Conservation (phyloP, 2,888 invertebrate species). For the Neocrepidodera transversa region DNA sequence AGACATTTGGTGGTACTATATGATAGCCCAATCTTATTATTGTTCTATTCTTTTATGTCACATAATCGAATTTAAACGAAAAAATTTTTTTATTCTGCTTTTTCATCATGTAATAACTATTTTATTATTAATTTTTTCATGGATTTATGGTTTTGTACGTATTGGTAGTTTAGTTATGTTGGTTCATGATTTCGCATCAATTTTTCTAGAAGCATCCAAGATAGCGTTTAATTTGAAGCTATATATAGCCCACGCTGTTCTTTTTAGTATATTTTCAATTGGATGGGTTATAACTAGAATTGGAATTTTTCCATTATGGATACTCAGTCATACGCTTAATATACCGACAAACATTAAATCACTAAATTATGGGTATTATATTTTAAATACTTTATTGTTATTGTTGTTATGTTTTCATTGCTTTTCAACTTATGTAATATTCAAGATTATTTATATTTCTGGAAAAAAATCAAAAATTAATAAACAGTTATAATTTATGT, state of each 20-base stretch:
- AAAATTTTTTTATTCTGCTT: not conserved
- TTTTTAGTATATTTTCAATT: not conserved
- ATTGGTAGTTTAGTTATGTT: not conserved
- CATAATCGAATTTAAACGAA: not conserved
- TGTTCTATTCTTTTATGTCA: not conserved
- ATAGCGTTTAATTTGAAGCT: not conserved
- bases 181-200: not conserved
- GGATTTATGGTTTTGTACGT: not conserved
- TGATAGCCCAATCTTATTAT: not conserved
- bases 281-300: not conserved
- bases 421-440: slow-evolving; percentile 12
- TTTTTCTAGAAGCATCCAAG: slow-evolving; percentile 10
- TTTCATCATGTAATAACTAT: not conserved
- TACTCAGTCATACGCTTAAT: not conserved
- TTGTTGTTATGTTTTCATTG: not conserved
- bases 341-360: not conserved
- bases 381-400: not conserved
- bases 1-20: not conserved
- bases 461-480: not conserved
- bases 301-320: slow-evolving; percentile 6
- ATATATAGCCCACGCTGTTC: not conserved
- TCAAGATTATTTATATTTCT: not conserved
- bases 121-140: not conserved
- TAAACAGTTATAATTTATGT: too few species aligned
- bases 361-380: not conserved